Base-by-base conservation (phyloP, 2,797 vertebrate genomes). In the Enteromius unitaeniatus region DNA sequence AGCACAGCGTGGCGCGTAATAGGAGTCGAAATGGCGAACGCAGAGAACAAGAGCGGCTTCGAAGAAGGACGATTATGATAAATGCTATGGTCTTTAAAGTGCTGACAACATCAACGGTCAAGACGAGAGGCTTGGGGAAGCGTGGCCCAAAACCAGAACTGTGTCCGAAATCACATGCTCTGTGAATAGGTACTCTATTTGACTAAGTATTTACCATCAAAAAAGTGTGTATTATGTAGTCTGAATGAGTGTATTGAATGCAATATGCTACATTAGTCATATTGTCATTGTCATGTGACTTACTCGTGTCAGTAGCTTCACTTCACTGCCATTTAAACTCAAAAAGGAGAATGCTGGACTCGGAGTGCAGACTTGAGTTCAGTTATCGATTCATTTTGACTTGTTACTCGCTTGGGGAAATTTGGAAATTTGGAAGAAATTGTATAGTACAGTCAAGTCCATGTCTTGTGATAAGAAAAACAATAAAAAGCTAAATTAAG, bases 1-100 rank as follows among this genome's bases (percentile, higher is more conserved):
- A 89, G 88, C 84, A 75, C 58, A 84, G 78, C 53, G 78, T 79
- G 86, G 81, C 69, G 17, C 28, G 17, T 86, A 85, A 87, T 85
- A 86, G 82, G 69, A 87, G 85, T 83, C 34, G 70, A 88, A 86
- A 89, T 83, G 77, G 82, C 45, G 70, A 84, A 81, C 76, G 78
- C 68, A 4, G 47, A 81, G 65, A 72, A 88, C 65, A 85, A 83
- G 70, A 84, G 65, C 2, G 21, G 81, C 55, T 69, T 72, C 23
- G 70, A 80, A 82, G 78, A 70, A 84, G 72, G 69, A 76, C 75
- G 40, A 81, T 88, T 73, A 78, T 85, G 84, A 86, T 84, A 81
- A 87, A 87, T 85, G 78, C 75, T 51, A 49, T 77, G 76, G 76
- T 80, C 51, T 62, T 83, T 82, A 81, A 86, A 87, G 28, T 70